Conservation (phyloP, 2,797 vertebrate species). For the Cyclura pinguis region DNA sequence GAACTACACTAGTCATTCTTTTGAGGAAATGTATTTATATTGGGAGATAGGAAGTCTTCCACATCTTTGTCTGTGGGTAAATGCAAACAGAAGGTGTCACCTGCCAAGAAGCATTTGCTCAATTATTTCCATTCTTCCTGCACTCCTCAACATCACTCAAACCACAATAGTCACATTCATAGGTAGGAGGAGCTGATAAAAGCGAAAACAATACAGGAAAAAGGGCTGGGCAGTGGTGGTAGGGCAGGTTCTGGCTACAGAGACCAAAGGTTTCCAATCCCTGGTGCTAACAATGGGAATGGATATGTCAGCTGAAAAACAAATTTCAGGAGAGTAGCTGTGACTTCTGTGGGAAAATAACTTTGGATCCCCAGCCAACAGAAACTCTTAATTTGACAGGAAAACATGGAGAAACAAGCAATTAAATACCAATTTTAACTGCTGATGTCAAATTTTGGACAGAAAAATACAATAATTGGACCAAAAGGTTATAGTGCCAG, state of each 20-base stretch:
- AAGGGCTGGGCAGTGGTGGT: background rate
- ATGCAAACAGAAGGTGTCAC: background rate
- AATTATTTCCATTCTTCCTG: background rate
- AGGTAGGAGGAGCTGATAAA: background rate
- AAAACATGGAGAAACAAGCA: background rate
- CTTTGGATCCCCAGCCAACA: background rate
- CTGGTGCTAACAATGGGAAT: background rate
- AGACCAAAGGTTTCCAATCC: background rate
- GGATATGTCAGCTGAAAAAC: rapidly evolving
- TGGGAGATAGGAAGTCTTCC: background rate
- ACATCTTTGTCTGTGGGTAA: slow-evolving; percentile 20
- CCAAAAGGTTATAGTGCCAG: background rate
- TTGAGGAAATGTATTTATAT: background rate
- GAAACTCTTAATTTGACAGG: background rate
- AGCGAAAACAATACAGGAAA: background rate
- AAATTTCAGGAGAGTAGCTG: background rate
- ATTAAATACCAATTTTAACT: background rate
- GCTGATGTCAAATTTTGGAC: background rate
- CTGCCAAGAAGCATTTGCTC: background rate
- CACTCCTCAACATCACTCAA: background rate
- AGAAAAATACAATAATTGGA: background rate
- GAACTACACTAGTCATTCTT: background rate
- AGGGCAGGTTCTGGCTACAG: background rate
- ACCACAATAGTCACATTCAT: background rate
- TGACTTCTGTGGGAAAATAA: background rate